phyloP scores from a whole-genome alignment of 2,888 invertebrate genomes.

The Thereva unica region DNA sequence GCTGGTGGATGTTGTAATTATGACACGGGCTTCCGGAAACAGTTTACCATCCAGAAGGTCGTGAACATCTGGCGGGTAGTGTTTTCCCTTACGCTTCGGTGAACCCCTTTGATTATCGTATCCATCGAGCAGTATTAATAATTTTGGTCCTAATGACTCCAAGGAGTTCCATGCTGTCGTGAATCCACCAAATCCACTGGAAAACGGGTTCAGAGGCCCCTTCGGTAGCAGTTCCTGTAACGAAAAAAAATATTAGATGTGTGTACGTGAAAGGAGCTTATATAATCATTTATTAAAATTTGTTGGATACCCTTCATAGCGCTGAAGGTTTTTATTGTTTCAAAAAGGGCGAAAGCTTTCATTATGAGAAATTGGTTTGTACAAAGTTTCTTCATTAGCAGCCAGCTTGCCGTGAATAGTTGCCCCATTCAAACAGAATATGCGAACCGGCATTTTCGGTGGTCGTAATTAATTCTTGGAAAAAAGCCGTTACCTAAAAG shows the following conservation, averaged over 20 bases:
- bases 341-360: no score
- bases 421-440: no score
- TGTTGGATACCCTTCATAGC: background rate
- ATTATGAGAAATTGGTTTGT: no score
- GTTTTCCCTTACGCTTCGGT: constrained; percentile 54
- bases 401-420: no score
- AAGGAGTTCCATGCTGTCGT: constrained; percentile 59
- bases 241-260: constrained; percentile 16
- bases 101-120: constrained; percentile 56
- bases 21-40: constrained; percentile 61
- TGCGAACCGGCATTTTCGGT: no score
- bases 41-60: constrained; percentile 62
- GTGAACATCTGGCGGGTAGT: constrained; percentile 58
- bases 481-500: no score
- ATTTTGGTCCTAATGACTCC: constrained; percentile 58
- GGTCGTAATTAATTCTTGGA: no score
- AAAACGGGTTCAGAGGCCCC: constrained; percentile 50
- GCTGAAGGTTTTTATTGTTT: no score
- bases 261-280: background rate
- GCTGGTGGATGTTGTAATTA: constrained; percentile 60
- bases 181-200: constrained; percentile 50
- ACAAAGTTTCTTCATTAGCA: no score
- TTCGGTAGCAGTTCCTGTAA: constrained; percentile 59
- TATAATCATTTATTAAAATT: constrained; percentile 16
- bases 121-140: constrained; percentile 62